A percentile compares a stretch with the other conserved stretches of the same genome.
Conservation (phyloP, 2,797 vertebrate species). For the Danionella dracula region DNA sequence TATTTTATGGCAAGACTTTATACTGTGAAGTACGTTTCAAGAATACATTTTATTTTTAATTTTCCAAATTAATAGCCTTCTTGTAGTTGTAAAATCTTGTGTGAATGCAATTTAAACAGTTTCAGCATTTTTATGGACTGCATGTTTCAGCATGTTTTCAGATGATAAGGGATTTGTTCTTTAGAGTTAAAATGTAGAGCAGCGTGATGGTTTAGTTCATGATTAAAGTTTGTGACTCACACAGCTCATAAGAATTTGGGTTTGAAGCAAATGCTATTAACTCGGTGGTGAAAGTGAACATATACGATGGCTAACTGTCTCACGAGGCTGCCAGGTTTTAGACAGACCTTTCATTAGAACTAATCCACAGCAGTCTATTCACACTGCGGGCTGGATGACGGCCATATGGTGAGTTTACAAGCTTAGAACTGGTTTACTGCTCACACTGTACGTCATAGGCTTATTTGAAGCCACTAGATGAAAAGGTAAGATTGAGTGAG, state of each 20-base stretch:
- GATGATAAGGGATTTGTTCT: neutral
- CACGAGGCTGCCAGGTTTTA: slow-evolving; percentile 17
- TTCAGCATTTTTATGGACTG: too few relatives aligned
- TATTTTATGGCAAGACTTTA: too few relatives aligned
- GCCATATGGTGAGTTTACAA: slow-evolving; percentile 27
- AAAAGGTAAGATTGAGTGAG: neutral
- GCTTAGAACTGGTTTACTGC: slow-evolving; percentile 15
- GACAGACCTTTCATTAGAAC: slow-evolving; percentile 15
- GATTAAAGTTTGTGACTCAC: neutral
- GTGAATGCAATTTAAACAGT: too few relatives aligned
- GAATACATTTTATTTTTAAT: too few relatives aligned
- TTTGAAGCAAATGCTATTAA: slow-evolving; percentile 1
- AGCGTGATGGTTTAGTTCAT: too few relatives aligned
- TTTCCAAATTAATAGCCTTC: too few relatives aligned
- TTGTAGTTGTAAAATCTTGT: too few relatives aligned
- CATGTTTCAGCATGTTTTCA: too few relatives aligned
- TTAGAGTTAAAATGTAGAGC: neutral
- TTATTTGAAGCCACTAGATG: neutral
- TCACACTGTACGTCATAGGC: slow-evolving; percentile 1
- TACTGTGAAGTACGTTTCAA: too few relatives aligned
- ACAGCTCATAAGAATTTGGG: neutral
- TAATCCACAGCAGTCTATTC: slow-evolving; percentile 28
- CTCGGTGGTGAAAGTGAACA: neutral
- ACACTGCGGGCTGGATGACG: slow-evolving; percentile 16
- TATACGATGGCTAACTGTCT: neutral